A percentile compares a stretch with the other conserved stretches of the same genome.
These are phyloP conservation scores for Leucophora obtusa DNA, from an alignment of 2,888 invertebrate genomes.

Conservation along the genomic window DNA sequence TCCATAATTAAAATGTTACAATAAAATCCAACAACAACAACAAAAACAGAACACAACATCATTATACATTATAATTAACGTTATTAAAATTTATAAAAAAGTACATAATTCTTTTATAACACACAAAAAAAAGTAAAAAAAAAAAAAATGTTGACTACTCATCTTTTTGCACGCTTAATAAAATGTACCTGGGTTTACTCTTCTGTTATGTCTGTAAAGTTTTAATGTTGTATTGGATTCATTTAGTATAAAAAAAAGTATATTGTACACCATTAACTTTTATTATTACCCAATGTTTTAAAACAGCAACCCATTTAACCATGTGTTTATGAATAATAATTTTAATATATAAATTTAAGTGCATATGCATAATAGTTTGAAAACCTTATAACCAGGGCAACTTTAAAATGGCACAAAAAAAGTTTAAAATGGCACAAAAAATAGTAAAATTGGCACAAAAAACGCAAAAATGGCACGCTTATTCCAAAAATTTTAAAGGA, in stretches of 20 bases:
- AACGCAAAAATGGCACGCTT: too few species aligned
- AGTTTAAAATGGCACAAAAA: too few species aligned
- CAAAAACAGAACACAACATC: not conserved
- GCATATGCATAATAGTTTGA: too few species aligned
- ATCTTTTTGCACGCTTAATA: constrained; percentile 8
- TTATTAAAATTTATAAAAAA: not conserved
- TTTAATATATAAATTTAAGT: not conserved
- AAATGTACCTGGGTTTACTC: not conserved
- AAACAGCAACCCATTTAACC: constrained; percentile 7
- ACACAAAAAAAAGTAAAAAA: constrained; percentile 8
- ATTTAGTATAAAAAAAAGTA: not conserved
- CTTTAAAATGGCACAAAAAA: too few species aligned
- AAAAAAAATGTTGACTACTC: constrained; percentile 4
- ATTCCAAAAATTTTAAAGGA: too few species aligned
- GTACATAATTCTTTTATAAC: constrained; percentile 25
- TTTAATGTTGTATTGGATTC: not conserved
- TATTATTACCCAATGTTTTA: not conserved
- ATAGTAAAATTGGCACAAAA: too few species aligned
- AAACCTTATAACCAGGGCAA: too few species aligned
- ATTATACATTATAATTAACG: not conserved
- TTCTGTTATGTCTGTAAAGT: not conserved
- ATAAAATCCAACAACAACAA: not conserved
- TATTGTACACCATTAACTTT: not conserved
- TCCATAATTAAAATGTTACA: not conserved
- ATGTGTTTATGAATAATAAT: constrained; percentile 39